A percentile compares a stretch with the other conserved stretches of the same genome.
Conservation (phyloP, 2,797 vertebrate species). For the Sebastes elongatus region DNA sequence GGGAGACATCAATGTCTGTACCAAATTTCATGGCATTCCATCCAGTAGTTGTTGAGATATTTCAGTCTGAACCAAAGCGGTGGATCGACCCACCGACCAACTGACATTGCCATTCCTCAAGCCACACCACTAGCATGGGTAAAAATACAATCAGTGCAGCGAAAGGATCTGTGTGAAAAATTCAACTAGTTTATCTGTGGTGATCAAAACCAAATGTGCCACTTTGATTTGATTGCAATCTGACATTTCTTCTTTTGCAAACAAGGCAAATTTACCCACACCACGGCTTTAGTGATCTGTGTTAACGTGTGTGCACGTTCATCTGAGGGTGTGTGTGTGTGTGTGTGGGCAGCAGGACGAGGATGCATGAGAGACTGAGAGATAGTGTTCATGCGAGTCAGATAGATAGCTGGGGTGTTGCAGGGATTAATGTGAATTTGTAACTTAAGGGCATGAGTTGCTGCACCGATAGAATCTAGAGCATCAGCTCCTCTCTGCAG, state of each 20-base stretch:
- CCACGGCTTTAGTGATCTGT: neutral
- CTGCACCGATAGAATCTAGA: slow-evolving; percentile 45
- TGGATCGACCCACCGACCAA: neutral
- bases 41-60: too few relatives aligned
- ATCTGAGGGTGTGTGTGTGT: neutral
- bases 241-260: neutral
- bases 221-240: neutral
- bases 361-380: slow-evolving; percentile 2
- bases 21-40: too few relatives aligned
- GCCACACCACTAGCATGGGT: neutral
- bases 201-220: neutral
- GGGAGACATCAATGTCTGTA: too few relatives aligned
- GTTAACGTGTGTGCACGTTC: neutral
- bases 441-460: slow-evolving; percentile 50
- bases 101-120: neutral
- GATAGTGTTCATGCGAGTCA: slow-evolving; percentile 16
- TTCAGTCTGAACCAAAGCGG: neutral
- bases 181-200: neutral
- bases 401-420: slow-evolving; percentile 19
- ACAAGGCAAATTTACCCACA: neutral
- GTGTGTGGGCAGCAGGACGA: neutral
- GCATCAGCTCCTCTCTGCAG: slow-evolving; percentile 45
- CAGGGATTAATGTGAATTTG: slow-evolving; percentile 54
- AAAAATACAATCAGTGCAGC: neutral
- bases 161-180: neutral